Percentiles rank a stretch among this genome's conserved stretches.
These are phyloP conservation scores for Euura lappo DNA, from an alignment of 1,140 invertebrate species.

Conservation along the genomic window DNA sequence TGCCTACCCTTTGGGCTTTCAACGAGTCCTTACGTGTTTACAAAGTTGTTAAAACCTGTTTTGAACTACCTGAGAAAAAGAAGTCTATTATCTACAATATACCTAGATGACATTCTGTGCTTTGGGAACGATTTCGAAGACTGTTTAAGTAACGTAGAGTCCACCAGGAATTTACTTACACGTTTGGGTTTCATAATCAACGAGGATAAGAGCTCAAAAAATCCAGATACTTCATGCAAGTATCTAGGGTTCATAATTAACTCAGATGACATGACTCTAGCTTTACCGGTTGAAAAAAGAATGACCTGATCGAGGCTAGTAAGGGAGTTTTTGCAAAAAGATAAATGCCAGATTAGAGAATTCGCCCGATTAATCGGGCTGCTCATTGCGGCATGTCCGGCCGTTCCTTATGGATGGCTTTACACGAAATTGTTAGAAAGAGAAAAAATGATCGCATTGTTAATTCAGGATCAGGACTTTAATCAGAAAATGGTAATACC, in stretches of 20 bases:
- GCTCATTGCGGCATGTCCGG: conserved; percentile 23
- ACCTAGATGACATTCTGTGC: conserved; percentile 23
- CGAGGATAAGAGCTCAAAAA: conserved; percentile 15
- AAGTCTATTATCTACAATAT: conserved; percentile 18
- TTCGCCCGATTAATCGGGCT: conserved; percentile 24
- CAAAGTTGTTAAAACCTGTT: conserved; percentile 24
- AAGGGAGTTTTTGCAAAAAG: background rate
- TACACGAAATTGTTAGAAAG: conserved; percentile 18
- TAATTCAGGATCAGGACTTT: conserved; percentile 16
- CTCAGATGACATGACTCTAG: background rate
- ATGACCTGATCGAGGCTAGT: background rate
- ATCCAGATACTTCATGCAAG: conserved; percentile 17
- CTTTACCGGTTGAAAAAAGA: conserved; percentile 10
- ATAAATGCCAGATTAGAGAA: conserved; percentile 25
- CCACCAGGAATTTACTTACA: background rate
- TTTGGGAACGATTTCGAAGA: conserved; percentile 29
- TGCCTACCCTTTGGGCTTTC: conserved; percentile 15
- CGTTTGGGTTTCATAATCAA: conserved; percentile 19
- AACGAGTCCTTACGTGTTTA: conserved; percentile 16
- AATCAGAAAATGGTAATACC: conserved; percentile 11
- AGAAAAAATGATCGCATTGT: conserved; percentile 24
- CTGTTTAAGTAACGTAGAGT: conserved; percentile 12
- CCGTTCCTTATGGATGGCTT: conserved; percentile 15
- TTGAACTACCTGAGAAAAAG: conserved; percentile 6
- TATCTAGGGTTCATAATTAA: conserved; percentile 23